Evolutionary conservation across 2,888 invertebrate genomes (phyloP), one percentile per base, ranked within the genome.

Genomic region (Oegoconia quadripuncta): DNA sequence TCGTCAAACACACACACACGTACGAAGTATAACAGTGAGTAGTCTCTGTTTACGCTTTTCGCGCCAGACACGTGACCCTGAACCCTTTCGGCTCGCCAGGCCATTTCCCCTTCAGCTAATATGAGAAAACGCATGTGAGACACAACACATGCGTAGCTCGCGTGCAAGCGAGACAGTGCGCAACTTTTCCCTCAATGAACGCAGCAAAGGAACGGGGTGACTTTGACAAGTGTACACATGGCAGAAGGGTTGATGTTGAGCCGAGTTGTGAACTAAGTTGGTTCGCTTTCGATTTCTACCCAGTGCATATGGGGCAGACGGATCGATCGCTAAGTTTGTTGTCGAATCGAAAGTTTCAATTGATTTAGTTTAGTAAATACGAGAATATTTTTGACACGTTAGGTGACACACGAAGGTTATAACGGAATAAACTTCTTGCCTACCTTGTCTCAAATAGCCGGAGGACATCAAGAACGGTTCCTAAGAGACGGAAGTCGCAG

Each of bases 201-300:
- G 20, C 12, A 18, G 12, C 26, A 13, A 14, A 9, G 13, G 3
- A 81, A 67, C 72, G 79, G 77, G 76, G 71, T 67, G 74, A 72
- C 61, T 75, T 68, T 72, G 72, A 74, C 74, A 71, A 76, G 72
- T 75, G 71, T 74, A 72, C 75, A 75, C 77, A 72, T 68, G 70
- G 70, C 64, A 73, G 67, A 81, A 80, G 86, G 86, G 83, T 82
- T 83, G 78, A n/a, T n/a, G n/a, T n/a, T n/a, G n/a, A 59, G 59
- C 58, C 51, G 63, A 75, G 73, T 75, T 76, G 60, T 52, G 51
- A 78, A 80, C 75, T 62, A 76, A 74, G 67, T 74, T 74, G 64
- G 42, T 60, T 72, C 81, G 84, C 83, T 87, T 86, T 77, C 70
- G 84, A 81, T 84, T 82, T 52, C 75, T 64, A 69, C 75, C 74